Base-by-base conservation (phyloP, 2,797 vertebrate species). In the Acrocephalus scirpaceus region DNA sequence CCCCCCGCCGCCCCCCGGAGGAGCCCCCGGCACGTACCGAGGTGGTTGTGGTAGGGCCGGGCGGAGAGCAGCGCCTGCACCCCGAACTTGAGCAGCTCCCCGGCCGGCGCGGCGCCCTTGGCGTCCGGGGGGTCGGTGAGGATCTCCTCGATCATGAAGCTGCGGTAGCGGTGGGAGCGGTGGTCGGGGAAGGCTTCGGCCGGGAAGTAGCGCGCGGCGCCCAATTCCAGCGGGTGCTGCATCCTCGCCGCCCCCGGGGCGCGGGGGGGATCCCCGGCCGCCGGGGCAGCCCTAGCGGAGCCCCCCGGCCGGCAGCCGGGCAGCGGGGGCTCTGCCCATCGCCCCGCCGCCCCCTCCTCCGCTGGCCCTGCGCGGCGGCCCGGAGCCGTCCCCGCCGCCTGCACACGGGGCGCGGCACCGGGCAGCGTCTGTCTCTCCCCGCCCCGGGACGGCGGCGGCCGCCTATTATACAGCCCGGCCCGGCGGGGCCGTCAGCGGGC, bases 131-230 rank as follows among this genome's bases (percentile, higher is more conserved):
- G 99, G 38, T 99, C 99, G 3, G 99, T 99, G 64, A 99, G 98
- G 96, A 99, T 99, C 97, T 99, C 99, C 95, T 99, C 99, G 77
- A 99, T 99, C 99, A 99, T 99, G 96, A 99, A 99, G 96, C 99
- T 99, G 97, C 99, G 97, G 97, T 99, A 99, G 70, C 99, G 98
- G 76, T 99, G 99, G 25, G 99, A 98, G 67, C 99, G 98, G 98
- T 99, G 98, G 94, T 99, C 99, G 4, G 97, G 98, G 44, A 98
- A 99, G 45, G 98, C 98, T 60, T 99, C 99, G 58, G 98, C 98
- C 25, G 98, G 98, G 87, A 98, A 99, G 91, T 98, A 99, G 96
- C 98, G 99, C 61, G 81, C 97, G 50, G 98, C 98, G 76, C 98
- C 98, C 79, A 99, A 91, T 78, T 99, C 99, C 98, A 99, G 95